Evolutionary conservation across 2,113 vertebrate genomes (phyloP).

Genomic region (Notarius lentiginosus): DNA sequence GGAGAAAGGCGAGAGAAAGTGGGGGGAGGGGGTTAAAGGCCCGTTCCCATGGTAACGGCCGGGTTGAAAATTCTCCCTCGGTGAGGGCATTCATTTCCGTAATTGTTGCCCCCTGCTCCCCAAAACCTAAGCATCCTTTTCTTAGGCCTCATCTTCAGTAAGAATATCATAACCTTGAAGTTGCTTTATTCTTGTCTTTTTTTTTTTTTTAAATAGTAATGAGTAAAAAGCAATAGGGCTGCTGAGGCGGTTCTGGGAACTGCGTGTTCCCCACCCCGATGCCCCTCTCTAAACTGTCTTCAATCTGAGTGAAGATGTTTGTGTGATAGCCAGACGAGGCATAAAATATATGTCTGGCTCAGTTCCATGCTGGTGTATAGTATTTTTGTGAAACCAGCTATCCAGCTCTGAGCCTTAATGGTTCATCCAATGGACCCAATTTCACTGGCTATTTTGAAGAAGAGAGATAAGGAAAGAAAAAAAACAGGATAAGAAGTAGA

Average conservation of each 20-base stretch:
- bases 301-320: conserved; percentile 35
- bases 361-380: conserved; percentile 5
- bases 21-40: conserved; percentile 62
- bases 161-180: conserved; percentile 67
- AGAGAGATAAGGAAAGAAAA: background rate
- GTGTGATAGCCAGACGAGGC: conserved; percentile 12
- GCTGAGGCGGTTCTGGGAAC: background rate
- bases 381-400: conserved; percentile 8
- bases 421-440: conserved; percentile 2
- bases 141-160: conserved; percentile 68
- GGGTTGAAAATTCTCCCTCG: conserved; percentile 82
- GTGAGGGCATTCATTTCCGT: conserved; percentile 81
- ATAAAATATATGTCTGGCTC: conserved; percentile 11
- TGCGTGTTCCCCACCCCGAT: background rate
- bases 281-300: conserved; percentile 22
- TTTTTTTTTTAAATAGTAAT: background rate
- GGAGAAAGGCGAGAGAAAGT: conserved; percentile 58
- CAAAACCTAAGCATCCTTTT: conserved; percentile 71
- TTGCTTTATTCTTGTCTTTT: conserved; percentile 44
- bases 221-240: conserved; percentile 5
- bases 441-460: conserved; percentile 7
- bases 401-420: conserved; percentile 7
- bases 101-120: conserved; percentile 76
- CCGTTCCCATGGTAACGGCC: conserved; percentile 84
- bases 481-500: background rate